Evolutionary conservation across 37 sponge, comb jelly and placozoan genomes (phyloP).

Genomic region (Hormiphora californensis): DNA sequence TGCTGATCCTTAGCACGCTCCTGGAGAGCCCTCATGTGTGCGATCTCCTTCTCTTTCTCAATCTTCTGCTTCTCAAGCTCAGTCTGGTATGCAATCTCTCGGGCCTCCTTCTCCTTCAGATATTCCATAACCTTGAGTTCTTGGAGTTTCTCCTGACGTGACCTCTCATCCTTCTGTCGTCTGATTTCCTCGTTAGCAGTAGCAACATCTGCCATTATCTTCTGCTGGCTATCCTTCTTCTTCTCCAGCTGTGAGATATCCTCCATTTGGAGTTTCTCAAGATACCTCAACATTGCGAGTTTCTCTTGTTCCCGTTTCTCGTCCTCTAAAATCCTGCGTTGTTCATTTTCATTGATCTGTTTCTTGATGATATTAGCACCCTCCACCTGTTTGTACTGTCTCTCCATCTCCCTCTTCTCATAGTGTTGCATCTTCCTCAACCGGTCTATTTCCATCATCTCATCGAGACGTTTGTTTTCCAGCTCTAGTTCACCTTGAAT

Average conservation of each 20-base stretch:
- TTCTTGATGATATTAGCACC: constrained; percentile 82
- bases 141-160: constrained; percentile 77
- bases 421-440: constrained; percentile 69
- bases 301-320: constrained; percentile 96
- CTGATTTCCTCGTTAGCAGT: constrained; percentile 77
- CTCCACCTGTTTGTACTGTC: constrained; percentile 41
- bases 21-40: constrained; percentile 87
- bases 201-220: constrained; percentile 88
- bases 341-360: constrained; percentile 83
- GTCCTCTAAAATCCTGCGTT: constrained; percentile 78
- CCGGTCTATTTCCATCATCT: constrained; percentile 93
- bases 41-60: constrained; percentile 95
- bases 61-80: constrained; percentile 78
- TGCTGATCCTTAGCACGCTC: constrained; percentile 96
- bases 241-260: constrained; percentile 75
- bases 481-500: constrained; percentile 63
- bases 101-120: constrained; percentile 81
- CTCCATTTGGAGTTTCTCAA: constrained; percentile 62
- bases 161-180: constrained; percentile 66
- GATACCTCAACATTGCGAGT: constrained; percentile 71
- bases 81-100: constrained; percentile 77
- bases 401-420: constrained; percentile 64
- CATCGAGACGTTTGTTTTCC: constrained; percentile 84
- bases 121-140: constrained; percentile 87
- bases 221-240: constrained; percentile 74